Conservation (phyloP, 37 sponge, comb jelly and placozoan genomes). For the Oopsacas minuta region DNA sequence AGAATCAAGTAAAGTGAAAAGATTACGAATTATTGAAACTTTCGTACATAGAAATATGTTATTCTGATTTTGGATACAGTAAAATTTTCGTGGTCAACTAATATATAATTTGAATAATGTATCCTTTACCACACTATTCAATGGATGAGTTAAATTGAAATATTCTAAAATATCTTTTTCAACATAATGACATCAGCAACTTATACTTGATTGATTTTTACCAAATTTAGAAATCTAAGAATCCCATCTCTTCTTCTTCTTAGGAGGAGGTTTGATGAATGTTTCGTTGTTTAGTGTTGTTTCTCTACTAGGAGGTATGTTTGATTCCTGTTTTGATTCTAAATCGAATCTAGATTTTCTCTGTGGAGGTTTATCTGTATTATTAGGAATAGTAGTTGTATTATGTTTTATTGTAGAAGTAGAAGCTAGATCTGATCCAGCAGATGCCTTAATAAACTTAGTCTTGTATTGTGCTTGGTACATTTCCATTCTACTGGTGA, state of each 20-base stretch:
- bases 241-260: constrained; percentile 18
- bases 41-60: too few relatives aligned
- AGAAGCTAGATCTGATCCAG: neutral
- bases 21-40: too few relatives aligned
- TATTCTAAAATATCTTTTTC: too few relatives aligned
- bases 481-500: constrained; percentile 11
- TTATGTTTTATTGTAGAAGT: neutral
- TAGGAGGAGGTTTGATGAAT: neutral
- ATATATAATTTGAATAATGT: too few relatives aligned
- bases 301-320: neutral
- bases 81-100: too few relatives aligned
- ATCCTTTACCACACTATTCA: too few relatives aligned
- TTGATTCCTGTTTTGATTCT: neutral
- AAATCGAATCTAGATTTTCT: neutral
- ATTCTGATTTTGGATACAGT: too few relatives aligned
- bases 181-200: too few relatives aligned
- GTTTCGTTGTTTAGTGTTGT: neutral
- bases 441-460: neutral
- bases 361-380: neutral
- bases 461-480: neutral
- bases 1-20: too few relatives aligned
- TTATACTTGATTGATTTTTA: too few relatives aligned
- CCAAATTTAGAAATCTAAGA: too few relatives aligned
- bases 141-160: too few relatives aligned
- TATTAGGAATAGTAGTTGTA: neutral